phyloP scores from a whole-genome alignment of 2,797 vertebrate species.

The Morelia viridis region DNA sequence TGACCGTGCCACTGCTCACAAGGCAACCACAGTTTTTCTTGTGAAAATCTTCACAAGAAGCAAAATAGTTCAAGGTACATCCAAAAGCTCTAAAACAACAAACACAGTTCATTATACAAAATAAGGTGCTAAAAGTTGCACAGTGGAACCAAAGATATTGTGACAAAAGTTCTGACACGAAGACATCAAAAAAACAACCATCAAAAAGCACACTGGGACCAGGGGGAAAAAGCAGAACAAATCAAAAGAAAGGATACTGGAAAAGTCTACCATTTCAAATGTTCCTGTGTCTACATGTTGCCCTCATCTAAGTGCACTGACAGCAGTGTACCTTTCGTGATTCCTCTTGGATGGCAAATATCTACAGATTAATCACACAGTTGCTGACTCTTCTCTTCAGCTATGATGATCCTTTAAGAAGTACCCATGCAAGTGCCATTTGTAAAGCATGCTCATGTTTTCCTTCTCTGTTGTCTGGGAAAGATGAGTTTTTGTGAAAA shows the following conservation, averaged over 20 bases:
- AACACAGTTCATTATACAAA: constrained; percentile 71
- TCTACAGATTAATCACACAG: not conserved
- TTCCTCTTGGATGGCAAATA: not conserved
- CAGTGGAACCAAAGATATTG: constrained; percentile 66
- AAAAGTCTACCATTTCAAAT: constrained; percentile 36
- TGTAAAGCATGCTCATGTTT: constrained; percentile 45
- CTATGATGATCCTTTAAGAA: not conserved
- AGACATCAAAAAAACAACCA: constrained; percentile 13
- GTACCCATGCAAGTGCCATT: not conserved
- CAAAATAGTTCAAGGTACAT: constrained; percentile 35
- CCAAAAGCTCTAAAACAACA: constrained; percentile 59
- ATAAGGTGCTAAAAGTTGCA: constrained; percentile 70
- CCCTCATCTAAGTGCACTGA: not conserved
- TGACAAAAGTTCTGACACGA: not conserved
- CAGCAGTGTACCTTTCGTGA: not conserved
- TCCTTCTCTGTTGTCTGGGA: constrained; percentile 20
- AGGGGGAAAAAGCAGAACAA: constrained; percentile 40
- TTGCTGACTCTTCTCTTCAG: not conserved
- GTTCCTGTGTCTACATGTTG: not conserved
- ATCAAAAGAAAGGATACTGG: constrained; percentile 32
- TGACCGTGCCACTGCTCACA: not conserved
- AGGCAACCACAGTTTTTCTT: accelerated
- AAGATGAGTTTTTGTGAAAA: not conserved
- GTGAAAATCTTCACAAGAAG: constrained; percentile 35
- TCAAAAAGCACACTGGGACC: constrained; percentile 56